Evolutionary conservation across 2,113 vertebrate species (phyloP), one percentile per base, ranked within the genome.

Genomic region (Otocyon megalotis): DNA sequence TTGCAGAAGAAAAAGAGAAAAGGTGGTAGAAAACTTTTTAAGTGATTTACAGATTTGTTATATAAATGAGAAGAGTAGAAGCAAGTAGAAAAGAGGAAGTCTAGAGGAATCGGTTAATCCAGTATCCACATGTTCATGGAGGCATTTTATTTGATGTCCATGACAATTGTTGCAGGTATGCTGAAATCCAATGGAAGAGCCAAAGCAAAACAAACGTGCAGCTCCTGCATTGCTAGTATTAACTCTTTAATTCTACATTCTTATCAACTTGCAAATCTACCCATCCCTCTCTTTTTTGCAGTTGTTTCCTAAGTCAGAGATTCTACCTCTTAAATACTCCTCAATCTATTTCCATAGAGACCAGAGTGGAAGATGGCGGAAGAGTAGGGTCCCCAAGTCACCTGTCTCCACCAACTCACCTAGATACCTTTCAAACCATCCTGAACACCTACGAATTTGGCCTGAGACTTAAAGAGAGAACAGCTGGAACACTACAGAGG

Each of bases 171-270:
- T 48, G 35, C 20, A 87, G 48, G 11, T 90, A 62, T 48, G 32
- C 43, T 82, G 30, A 77, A 93, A 80, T 88, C 58, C 8, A 81
- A 53, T 67, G 71, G 89, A 87, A 92, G 43, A 93, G 10, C 24
- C 63, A 92, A 89, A 93, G 80, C 28, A 89, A 96, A 90, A 69
- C 90, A 48, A 88, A 74, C n/a, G 43, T 80, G 53, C 26, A 65
- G 28, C n/a, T 87, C 58, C 32, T 58, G 8, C 16, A 80, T 90
- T 37, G 71, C 48, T 88, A 92, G 53, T 63, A 90, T 84, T 69
- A 77, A 83, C n/a, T 28, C 28, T 85, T 90, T 71, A 80, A 85
- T 95, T 92, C 53, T 79, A 83, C 24, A 80, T 87, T 14, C 22
- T 89, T 72, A 71, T 71, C 32, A 53, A 26, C 67, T 93, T 84